phyloP scores from a whole-genome alignment of 2,888 invertebrate genomes.

The Hoplodrina blanda region DNA sequence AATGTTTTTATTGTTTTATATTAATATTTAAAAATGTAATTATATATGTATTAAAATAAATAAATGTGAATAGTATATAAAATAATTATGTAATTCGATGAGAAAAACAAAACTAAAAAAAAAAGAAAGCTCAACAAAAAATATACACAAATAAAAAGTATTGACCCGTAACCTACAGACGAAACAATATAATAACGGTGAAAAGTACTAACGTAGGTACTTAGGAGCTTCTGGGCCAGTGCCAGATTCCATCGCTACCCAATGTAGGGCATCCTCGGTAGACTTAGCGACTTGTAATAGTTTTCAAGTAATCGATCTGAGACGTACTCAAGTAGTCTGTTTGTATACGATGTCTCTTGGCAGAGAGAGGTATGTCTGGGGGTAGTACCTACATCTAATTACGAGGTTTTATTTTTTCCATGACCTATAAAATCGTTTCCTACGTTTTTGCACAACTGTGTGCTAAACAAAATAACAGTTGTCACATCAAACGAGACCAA shows the following conservation, averaged over 20 bases:
- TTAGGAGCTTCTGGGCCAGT: constrained; percentile 38
- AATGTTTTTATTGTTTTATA: too few relatives aligned
- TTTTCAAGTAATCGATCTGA: constrained; percentile 54
- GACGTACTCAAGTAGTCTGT: constrained; percentile 40
- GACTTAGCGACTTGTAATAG: constrained; percentile 52
- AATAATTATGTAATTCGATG: too few relatives aligned
- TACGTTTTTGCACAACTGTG: too few relatives aligned
- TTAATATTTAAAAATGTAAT: too few relatives aligned
- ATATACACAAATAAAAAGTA: constrained; percentile 5
- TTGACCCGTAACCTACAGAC: constrained; percentile 10
- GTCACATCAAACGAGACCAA: too few relatives aligned
- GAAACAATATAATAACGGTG: constrained; percentile 46
- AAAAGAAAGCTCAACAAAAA: not conserved
- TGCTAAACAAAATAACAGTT: too few relatives aligned
- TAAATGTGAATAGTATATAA: too few relatives aligned
- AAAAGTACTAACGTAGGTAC: constrained; percentile 44
- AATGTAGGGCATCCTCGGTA: constrained; percentile 45
- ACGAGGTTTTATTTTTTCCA: not conserved
- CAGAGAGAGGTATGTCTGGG: constrained; percentile 1
- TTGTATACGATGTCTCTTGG: constrained; percentile 38
- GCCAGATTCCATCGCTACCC: constrained; percentile 45
- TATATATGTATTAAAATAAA: too few relatives aligned
- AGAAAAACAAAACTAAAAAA: constrained; percentile 6
- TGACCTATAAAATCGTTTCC: too few relatives aligned
- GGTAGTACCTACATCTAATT: not conserved